Evolutionary conservation across 2,113 vertebrate genomes (phyloP), one percentile per base, ranked within the genome.

Genomic region (Alces alces): DNA sequence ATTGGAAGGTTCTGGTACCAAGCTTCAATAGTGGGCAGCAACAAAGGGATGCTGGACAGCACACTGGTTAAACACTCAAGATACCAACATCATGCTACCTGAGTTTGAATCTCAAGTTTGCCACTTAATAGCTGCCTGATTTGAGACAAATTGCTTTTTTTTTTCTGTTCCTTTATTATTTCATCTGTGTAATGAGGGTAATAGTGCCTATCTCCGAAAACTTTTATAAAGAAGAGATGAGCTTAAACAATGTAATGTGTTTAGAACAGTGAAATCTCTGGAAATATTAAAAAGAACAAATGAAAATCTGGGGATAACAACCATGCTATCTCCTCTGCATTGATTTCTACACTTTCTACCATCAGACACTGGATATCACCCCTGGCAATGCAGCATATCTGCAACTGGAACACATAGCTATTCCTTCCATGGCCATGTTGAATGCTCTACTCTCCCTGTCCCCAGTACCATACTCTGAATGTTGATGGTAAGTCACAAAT

Each of bases 271-370:
- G 13, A 78, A 11, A 45, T 27, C 21, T 82, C 39, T 78, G 57
- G 30, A 95, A 54, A 58, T 50, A 43, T n/a, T 60, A 45, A 96
- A 61, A 58, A 80, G 3, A 66, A 79, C 57, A 78, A 84, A 64
- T 76, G n/a, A 78, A 76, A 66, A 11, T 4, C 28, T 43, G 28
- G 25, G 7, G 33, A 76, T 45, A 45, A 23, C 50, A 78, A 43
- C 0, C 47, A 16, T 5, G 33, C 47, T 57, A 5, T 73, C 10
- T 84, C 33, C n/a, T 54, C 28, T 95, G 19, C 11, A 33, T 25
- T 86, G n/a, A 28, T 84, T 88, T 93, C 25, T 45, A 43, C 1
- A 36, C 11, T 89, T 64, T 70, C 3, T 5, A 76, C 8, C 21
- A 17, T 0, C 11, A 93, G 28, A 54, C 17, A 6, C 0, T 73